A percentile compares a stretch with the other conserved stretches of the same genome.
These are phyloP conservation scores for Agrochola lychnidis DNA, from an alignment of 2,888 invertebrate species.

Conservation along the genomic window DNA sequence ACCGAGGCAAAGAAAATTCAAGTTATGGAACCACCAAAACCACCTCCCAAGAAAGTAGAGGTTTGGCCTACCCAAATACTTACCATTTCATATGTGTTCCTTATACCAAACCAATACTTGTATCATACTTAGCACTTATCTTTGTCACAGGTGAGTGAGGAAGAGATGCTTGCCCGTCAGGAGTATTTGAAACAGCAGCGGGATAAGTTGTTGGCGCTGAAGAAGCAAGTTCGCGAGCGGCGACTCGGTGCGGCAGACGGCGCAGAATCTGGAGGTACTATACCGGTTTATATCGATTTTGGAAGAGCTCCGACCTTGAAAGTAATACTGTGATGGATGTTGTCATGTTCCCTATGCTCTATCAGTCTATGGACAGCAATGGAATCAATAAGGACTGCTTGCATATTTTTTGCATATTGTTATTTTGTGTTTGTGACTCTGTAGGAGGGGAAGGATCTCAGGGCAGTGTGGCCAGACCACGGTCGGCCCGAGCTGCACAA, in stretches of 20 bases:
- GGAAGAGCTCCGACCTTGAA: too few relatives aligned
- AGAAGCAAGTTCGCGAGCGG: slow-evolving; percentile 96
- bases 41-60: slow-evolving; percentile 80
- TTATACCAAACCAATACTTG: not conserved
- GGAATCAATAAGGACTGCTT: not conserved
- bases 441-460: slow-evolving; percentile 91
- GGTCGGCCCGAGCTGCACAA: slow-evolving; percentile 94
- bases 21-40: slow-evolving; percentile 72
- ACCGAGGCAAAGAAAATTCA: slow-evolving; percentile 57
- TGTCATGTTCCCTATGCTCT: not conserved
- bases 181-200: slow-evolving; percentile 97
- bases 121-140: not conserved
- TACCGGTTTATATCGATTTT: slow-evolving; percentile 9
- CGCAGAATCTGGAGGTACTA: slow-evolving; percentile 82
- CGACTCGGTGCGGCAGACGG: slow-evolving; percentile 93
- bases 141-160: slow-evolving; percentile 81
- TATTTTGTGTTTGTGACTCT: not conserved
- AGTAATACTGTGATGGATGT: not conserved
- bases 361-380: not conserved
- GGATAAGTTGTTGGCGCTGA: slow-evolving; percentile 97
- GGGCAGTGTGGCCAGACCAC: slow-evolving; percentile 90
- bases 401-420: not conserved
- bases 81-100: not conserved
- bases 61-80: slow-evolving; percentile 65
- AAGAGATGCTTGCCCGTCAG: slow-evolving; percentile 94